Evolutionary conservation across 2,888 invertebrate species (phyloP).

Genomic region (Notodonta dromedarius): DNA sequence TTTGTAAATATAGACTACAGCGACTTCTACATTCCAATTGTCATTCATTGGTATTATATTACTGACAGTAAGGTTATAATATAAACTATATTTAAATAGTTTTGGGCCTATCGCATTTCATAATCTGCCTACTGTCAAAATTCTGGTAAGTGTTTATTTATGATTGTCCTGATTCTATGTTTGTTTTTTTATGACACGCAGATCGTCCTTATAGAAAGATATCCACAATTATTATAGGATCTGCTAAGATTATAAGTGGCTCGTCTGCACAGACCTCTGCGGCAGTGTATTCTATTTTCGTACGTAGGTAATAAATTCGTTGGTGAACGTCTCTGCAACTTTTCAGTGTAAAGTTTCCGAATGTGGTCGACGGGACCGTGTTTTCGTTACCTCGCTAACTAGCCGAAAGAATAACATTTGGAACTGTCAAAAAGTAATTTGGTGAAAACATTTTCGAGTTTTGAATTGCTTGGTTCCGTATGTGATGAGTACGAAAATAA

Average conservation of each 20-base stretch:
- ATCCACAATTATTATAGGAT: too few relatives aligned
- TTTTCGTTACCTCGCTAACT: conserved; percentile 65
- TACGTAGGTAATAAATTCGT: conserved; percentile 62
- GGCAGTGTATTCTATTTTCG: conserved; percentile 60
- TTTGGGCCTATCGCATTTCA: too few relatives aligned
- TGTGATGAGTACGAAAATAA: conserved; percentile 44
- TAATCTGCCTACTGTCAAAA: too few relatives aligned
- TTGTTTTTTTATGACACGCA: too few relatives aligned
- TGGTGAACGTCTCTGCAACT: conserved; percentile 59
- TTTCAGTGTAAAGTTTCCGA: conserved; percentile 75
- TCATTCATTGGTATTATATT: too few relatives aligned
- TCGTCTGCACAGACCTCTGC: conserved; percentile 6
- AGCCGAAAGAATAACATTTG: conserved; percentile 68
- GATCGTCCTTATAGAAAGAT: too few relatives aligned
- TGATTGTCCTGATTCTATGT: too few relatives aligned
- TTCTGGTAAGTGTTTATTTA: too few relatives aligned
- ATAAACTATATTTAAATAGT: too few relatives aligned
- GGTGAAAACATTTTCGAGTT: conserved; percentile 50
- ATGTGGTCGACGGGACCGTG: conserved; percentile 64
- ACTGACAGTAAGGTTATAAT: too few relatives aligned
- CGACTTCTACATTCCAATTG: too few relatives aligned
- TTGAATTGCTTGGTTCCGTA: conserved; percentile 40
- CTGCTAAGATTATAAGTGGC: not conserved
- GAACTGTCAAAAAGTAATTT: conserved; percentile 70
- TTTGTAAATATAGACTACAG: too few relatives aligned